Conservation (phyloP, 2,888 invertebrate species). For the Dermolepida albohirtum region DNA sequence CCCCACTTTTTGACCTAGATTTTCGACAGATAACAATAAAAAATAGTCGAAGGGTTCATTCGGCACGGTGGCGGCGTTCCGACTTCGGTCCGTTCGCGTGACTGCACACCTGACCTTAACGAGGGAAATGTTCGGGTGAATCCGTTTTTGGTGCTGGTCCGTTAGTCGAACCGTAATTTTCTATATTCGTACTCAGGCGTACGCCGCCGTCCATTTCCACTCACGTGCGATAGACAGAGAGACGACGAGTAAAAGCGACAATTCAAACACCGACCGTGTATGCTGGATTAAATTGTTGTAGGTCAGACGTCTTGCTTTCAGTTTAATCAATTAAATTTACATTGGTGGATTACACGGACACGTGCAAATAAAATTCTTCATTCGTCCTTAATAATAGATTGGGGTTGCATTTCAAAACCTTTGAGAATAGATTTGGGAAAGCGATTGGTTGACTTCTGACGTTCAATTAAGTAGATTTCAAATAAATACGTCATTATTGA, state of each 20-base stretch:
- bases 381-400: background rate
- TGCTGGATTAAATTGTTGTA: constrained; percentile 63
- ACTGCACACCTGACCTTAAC: constrained; percentile 34
- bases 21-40: constrained; percentile 28
- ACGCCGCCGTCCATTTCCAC: background rate
- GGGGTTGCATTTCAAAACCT: too few relatives aligned
- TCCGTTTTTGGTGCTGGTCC: constrained; percentile 5
- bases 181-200: constrained; percentile 25
- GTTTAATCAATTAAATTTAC: constrained; percentile 37
- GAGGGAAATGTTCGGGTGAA: constrained; percentile 30
- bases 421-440: too few relatives aligned
- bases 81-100: constrained; percentile 26
- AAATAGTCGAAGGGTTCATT: constrained; percentile 11
- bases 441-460: too few relatives aligned
- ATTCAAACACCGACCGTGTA: constrained; percentile 55
- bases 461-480: too few relatives aligned
- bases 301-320: constrained; percentile 38
- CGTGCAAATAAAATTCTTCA: constrained; percentile 23
- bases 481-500: too few relatives aligned
- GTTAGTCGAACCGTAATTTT: constrained; percentile 9
- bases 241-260: constrained; percentile 2
- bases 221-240: background rate
- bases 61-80: background rate
- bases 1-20: constrained; percentile 29
- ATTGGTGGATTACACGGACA: constrained; percentile 23